Evolutionary conservation across 2,888 invertebrate genomes (phyloP).

Genomic region (Eupithecia tripunctaria): DNA sequence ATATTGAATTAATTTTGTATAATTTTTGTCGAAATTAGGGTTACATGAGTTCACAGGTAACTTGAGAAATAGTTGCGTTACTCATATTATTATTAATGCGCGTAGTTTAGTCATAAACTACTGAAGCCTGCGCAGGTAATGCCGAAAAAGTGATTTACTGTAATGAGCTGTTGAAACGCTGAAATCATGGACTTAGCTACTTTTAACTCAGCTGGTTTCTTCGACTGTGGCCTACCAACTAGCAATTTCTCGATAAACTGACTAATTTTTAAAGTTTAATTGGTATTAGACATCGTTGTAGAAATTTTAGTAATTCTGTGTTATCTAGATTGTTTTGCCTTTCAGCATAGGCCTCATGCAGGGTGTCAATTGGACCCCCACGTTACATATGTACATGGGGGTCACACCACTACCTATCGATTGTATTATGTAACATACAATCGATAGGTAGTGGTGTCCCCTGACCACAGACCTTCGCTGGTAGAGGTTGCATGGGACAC

Average conservation of each 20-base stretch:
- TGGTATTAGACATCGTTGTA: no score
- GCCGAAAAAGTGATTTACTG: constrained; percentile 43
- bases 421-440: no score
- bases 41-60: not conserved
- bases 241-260: not conserved
- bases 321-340: no score
- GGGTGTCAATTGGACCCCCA: no score
- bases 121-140: constrained; percentile 25
- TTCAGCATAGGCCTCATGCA: no score
- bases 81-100: constrained; percentile 16
- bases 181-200: constrained; percentile 40
- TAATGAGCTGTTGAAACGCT: constrained; percentile 43
- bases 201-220: not conserved
- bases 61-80: constrained; percentile 16
- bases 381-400: no score
- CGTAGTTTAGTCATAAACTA: constrained; percentile 30
- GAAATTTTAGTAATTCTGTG: no score
- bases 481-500: no score
- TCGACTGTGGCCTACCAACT: not conserved
- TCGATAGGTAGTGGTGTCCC: no score
- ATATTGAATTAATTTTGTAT: not conserved
- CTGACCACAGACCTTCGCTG: no score
- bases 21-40: not conserved
- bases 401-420: no score
- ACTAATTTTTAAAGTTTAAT: no score